Evolutionary conservation across 64 coral and sea anemone species (phyloP).

Genomic region (Stylophora pistillata): DNA sequence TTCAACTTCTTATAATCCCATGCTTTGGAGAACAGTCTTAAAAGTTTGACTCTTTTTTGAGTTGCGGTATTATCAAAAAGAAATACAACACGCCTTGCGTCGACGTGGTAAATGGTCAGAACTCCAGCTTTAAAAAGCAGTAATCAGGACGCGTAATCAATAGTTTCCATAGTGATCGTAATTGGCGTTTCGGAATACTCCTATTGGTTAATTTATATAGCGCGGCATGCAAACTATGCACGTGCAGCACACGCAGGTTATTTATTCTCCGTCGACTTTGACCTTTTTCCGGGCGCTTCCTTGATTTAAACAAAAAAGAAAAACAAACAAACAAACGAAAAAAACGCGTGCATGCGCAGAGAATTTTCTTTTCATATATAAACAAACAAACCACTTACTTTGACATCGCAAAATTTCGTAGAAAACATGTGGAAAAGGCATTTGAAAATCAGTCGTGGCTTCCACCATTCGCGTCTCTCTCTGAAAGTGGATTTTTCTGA

Average conservation of each 20-base stretch:
- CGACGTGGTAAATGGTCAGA: not conserved
- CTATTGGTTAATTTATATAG: not conserved
- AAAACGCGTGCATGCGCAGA: too few relatives aligned
- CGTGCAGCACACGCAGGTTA: not conserved
- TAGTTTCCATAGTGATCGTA: not conserved
- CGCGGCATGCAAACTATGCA: not conserved
- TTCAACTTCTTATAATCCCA: not conserved
- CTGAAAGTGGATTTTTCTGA: too few relatives aligned
- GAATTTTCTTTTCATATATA: too few relatives aligned
- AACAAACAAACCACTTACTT: too few relatives aligned
- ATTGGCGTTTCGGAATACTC: not conserved
- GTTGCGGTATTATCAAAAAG: not conserved
- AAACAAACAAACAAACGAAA: too few relatives aligned
- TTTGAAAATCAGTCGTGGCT: too few relatives aligned
- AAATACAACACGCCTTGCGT: not conserved
- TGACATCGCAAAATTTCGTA: too few relatives aligned
- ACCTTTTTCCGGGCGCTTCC: not conserved
- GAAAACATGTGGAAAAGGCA: too few relatives aligned
- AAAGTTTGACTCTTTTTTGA: not conserved
- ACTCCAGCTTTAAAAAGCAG: not conserved
- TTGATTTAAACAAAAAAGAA: too few relatives aligned
- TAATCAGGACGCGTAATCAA: constrained; percentile 34
- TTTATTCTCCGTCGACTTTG: not conserved
- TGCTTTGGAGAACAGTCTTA: not conserved
- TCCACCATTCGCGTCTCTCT: too few relatives aligned